Percentiles rank a stretch among this genome's conserved stretches.
These are phyloP conservation scores for Excalfactoria chinensis DNA, from an alignment of 2,113 vertebrate genomes.

Conservation along the genomic window DNA sequence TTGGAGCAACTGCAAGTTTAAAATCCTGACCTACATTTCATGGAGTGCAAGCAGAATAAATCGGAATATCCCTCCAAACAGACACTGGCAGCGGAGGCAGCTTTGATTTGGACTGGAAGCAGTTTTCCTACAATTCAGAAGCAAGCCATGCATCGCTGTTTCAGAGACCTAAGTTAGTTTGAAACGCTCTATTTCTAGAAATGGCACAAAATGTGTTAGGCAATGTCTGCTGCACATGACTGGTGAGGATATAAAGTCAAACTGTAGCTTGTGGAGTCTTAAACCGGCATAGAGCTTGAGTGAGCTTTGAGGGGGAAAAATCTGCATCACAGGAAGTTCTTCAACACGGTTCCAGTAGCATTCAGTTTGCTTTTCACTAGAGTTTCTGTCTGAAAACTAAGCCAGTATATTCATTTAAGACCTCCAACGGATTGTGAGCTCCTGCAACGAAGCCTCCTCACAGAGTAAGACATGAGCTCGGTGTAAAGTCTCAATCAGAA, in stretches of 20 bases:
- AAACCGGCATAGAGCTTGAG: accelerated
- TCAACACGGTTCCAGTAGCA: neutral
- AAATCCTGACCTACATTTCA: constrained; percentile 1
- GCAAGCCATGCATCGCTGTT: neutral
- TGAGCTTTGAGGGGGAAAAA: neutral
- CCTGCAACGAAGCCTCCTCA: neutral
- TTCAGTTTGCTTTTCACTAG: neutral
- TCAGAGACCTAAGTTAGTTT: neutral
- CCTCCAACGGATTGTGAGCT: neutral
- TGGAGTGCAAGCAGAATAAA: neutral
- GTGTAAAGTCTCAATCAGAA: neutral
- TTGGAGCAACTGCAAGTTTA: neutral
- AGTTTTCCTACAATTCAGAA: neutral
- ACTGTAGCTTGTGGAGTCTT: neutral
- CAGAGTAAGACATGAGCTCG: neutral
- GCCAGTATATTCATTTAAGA: neutral
- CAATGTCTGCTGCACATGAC: neutral
- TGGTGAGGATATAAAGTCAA: neutral
- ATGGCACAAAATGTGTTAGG: neutral
- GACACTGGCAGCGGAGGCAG: accelerated
- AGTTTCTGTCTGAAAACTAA: neutral
- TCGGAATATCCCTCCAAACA: neutral
- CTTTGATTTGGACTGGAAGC: neutral
- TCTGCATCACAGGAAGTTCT: accelerated
- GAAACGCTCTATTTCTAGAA: neutral